Conservation (phyloP, 2,113 vertebrate species). For the Pholis gunnellus region DNA sequence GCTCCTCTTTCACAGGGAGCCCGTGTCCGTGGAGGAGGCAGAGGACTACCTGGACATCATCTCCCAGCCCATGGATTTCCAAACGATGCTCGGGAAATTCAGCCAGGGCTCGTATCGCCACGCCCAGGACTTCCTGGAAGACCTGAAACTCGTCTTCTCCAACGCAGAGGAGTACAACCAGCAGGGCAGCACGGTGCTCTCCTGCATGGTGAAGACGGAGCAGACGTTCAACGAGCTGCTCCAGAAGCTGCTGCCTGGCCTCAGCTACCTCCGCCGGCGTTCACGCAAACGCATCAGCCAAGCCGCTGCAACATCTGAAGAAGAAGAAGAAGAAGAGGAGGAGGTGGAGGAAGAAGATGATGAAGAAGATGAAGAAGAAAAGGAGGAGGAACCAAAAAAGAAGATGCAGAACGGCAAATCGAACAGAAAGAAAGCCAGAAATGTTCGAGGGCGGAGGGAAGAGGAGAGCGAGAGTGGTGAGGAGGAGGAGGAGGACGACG, state of each 20-base stretch:
- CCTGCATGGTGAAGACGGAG: slow-evolving; percentile 93
- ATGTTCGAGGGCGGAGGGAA: slow-evolving; percentile 15
- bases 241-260: slow-evolving; percentile 91
- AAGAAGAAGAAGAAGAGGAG: slow-evolving; percentile 58
- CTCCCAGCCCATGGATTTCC: slow-evolving; percentile 94
- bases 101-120: slow-evolving; percentile 89
- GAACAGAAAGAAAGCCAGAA: slow-evolving; percentile 47
- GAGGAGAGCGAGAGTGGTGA: slow-evolving; percentile 70
- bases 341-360: slow-evolving; percentile 44
- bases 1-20: slow-evolving; percentile 86
- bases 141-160: slow-evolving; percentile 94
- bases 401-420: slow-evolving; percentile 78
- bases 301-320: slow-evolving; percentile 63
- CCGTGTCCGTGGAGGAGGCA: slow-evolving; percentile 91
- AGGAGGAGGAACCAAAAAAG: slow-evolving; percentile 52
- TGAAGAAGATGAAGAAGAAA: slow-evolving; percentile 56
- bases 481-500: slow-evolving; percentile 35
- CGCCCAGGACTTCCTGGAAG: slow-evolving; percentile 90
- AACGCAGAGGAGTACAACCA: slow-evolving; percentile 96
- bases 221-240: slow-evolving; percentile 91
- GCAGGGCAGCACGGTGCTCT: slow-evolving; percentile 90
- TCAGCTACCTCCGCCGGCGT: slow-evolving; percentile 90
- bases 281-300: slow-evolving; percentile 83
- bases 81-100: slow-evolving; percentile 95
- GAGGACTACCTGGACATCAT: slow-evolving; percentile 96